A percentile compares a stretch with the other conserved stretches of the same genome.
Evolutionary conservation across 1,140 invertebrate species (phyloP).

Genomic region (Galleria mellonella): DNA sequence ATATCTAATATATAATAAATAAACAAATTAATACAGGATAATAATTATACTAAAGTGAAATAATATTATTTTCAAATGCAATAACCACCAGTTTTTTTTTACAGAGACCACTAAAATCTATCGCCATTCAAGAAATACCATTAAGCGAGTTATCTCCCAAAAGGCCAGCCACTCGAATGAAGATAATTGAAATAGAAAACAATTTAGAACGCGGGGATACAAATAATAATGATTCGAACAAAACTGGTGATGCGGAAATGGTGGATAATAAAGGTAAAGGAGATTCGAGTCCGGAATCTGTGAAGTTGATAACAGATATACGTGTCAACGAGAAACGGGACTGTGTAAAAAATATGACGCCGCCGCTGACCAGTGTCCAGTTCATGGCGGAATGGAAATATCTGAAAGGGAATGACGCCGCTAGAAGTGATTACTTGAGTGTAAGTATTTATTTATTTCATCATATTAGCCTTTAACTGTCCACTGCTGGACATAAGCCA

Average conservation of each 20-base stretch:
- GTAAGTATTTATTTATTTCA: conserved; percentile 33
- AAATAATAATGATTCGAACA: conserved; percentile 31
- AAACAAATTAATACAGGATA: neutral
- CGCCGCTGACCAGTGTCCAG: conserved; percentile 76
- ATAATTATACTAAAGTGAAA: too few species aligned
- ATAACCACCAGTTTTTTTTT: conserved; percentile 12
- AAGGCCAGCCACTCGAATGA: conserved; percentile 37
- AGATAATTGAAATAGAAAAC: conserved; percentile 46
- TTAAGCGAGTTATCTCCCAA: conserved; percentile 44
- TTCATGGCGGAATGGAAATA: conserved; percentile 75
- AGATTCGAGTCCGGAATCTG: conserved; percentile 20
- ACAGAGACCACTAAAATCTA: conserved; percentile 72
- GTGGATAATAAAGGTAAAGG: conserved; percentile 9
- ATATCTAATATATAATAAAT: conserved; percentile 2
- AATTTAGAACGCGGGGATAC: conserved; percentile 27
- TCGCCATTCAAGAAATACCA: conserved; percentile 73
- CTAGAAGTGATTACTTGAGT: conserved; percentile 54
- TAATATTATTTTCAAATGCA: conserved; percentile 10
- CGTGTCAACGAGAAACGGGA: conserved; percentile 13
- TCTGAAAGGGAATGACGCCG: conserved; percentile 33
- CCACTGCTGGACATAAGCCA: too few species aligned
- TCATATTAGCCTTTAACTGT: too few species aligned
- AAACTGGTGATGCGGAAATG: conserved; percentile 11
- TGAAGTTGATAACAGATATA: conserved; percentile 18
- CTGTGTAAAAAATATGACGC: conserved; percentile 29